Evolutionary conservation across 37 sponge, comb jelly and placozoan species (phyloP), one percentile per base, ranked within the genome.

Genomic region (Ianthella basta): DNA sequence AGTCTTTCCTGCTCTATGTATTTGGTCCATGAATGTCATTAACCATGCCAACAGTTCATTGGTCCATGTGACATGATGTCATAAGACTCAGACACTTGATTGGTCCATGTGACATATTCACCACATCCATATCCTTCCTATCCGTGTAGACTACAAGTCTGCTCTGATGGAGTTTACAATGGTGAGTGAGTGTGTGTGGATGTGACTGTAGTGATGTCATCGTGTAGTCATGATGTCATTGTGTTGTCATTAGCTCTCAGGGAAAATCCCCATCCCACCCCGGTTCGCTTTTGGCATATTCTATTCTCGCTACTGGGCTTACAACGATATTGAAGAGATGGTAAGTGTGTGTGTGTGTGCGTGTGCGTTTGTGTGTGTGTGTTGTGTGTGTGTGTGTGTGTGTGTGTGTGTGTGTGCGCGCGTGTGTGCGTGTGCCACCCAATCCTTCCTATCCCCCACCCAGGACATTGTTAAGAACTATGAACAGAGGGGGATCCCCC

Each of bases 241-340:
- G 36, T 36, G 16, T 60, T n/a, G n/a, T 29, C 39, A 18, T 38
- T 29, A 88, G 88, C 59, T 92, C 23, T 50, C 92, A 85, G 92
- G 92, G 6, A 23, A 35, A 8, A 73, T 92, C 16, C 92, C 92
- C 23, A 30, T 92, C 40, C 92, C 92, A 34, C 92, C 92, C 27
- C 67, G 92, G 15, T 92, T 88, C 86, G 92, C 92, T 5, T 88
- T 92, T 82, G 92, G 92, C 15, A 86, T 88, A 32, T 92, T 77
- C 84, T 92, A 92, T 61, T 92, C 92, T 21, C 83, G 92, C 15
- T 92, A 92, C 81, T 92, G 92, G 92, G 92, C 92, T 19, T 92
- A 87, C 53, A 82, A 59, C 66, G 92, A 92, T 87, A 82, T 82
- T 56, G 92, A 80, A 53, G 81, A 89, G 33, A 88, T 87, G 89